Percentiles rank a stretch among this genome's conserved stretches.
phyloP scores from a whole-genome alignment of 2,113 vertebrate species.

The Columbina picui region DNA sequence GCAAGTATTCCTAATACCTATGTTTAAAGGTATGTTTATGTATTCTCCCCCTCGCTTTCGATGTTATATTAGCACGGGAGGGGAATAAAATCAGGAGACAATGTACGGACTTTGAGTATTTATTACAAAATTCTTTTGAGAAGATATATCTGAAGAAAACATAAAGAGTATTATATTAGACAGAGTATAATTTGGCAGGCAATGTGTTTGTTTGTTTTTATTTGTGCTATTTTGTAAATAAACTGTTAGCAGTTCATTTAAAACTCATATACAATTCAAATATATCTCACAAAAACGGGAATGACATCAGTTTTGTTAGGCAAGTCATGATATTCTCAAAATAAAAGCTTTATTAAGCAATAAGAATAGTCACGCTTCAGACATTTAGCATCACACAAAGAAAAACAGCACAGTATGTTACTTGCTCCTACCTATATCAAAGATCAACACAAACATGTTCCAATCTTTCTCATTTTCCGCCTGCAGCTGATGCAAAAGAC shows the following conservation, averaged over 20 bases:
- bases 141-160: neutral
- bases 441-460: neutral
- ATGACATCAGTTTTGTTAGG: neutral
- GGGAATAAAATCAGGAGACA: neutral
- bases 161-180: neutral
- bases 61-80: neutral
- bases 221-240: neutral
- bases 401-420: neutral
- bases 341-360: conserved; percentile 5
- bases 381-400: neutral
- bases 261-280: neutral
- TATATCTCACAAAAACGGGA: neutral
- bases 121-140: neutral
- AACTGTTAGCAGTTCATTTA: neutral
- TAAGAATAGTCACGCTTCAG: neutral
- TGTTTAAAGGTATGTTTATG: neutral
- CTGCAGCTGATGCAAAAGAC: neutral
- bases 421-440: neutral
- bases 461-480: neutral
- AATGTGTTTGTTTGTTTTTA: neutral
- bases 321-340: neutral
- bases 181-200: neutral
- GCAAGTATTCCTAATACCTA: neutral
- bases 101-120: neutral
- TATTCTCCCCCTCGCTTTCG: neutral